A percentile compares a stretch with the other conserved stretches of the same genome.
Evolutionary conservation across 2,113 vertebrate genomes (phyloP).

Genomic region (Maylandia zebra): DNA sequence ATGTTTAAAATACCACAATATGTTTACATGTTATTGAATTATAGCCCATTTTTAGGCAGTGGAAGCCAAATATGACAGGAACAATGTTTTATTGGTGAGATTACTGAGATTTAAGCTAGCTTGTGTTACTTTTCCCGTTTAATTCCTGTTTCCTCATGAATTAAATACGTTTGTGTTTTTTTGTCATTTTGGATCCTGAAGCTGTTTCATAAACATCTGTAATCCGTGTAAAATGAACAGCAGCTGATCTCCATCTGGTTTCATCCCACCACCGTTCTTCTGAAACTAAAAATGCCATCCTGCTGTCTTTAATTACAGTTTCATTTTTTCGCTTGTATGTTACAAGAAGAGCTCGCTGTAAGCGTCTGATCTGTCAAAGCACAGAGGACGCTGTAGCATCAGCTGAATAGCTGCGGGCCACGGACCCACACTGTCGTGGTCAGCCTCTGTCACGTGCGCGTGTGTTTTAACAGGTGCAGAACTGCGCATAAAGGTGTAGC

Average conservation of each 20-base stretch:
- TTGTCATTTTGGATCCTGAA: conserved; percentile 1
- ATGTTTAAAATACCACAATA: not conserved
- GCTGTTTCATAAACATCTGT: conserved; percentile 25
- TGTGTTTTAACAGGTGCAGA: conserved; percentile 27
- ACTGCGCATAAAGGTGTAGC: not conserved
- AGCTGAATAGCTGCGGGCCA: not conserved
- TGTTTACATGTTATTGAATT: not conserved
- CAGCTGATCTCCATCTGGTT: conserved; percentile 4
- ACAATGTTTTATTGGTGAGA: not conserved
- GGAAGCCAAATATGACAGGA: not conserved
- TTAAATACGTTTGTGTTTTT: not conserved
- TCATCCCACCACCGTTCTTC: not conserved
- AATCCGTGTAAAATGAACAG: not conserved
- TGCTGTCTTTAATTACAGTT: conserved; percentile 6
- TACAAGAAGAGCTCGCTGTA: not conserved
- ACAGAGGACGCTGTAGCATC: not conserved
- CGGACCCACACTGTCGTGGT: not conserved
- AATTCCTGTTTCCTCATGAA: not conserved
- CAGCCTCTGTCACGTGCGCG: not conserved
- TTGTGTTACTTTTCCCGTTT: not conserved
- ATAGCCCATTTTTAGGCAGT: not conserved
- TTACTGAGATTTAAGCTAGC: not conserved
- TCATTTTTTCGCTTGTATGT: not conserved
- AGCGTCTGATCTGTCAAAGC: not conserved
- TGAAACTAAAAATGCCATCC: not conserved